Percentiles rank a stretch among this genome's conserved stretches.
These are phyloP conservation scores for Drosophila parabipectinata DNA, from an alignment of 1,140 invertebrate species.

Conservation along the genomic window DNA sequence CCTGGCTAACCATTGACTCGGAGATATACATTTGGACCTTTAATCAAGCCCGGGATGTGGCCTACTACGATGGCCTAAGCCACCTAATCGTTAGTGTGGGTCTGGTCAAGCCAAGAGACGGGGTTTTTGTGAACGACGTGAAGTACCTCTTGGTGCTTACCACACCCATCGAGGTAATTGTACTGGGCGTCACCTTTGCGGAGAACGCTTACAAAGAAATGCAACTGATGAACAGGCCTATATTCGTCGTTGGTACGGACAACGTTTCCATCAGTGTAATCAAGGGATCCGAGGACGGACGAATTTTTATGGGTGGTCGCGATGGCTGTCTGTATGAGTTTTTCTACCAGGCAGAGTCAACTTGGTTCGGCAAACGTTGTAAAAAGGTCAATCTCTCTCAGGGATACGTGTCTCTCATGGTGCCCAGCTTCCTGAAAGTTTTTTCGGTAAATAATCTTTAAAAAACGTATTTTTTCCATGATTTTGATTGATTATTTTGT, in stretches of 20 bases:
- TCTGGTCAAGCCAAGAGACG: conserved; percentile 92
- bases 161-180: conserved; percentile 96
- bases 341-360: conserved; percentile 94
- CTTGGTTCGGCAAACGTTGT: conserved; percentile 98
- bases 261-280: conserved; percentile 94
- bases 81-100: conserved; percentile 96
- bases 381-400: conserved; percentile 97
- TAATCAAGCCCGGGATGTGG: conserved; percentile 94
- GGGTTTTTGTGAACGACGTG: conserved; percentile 95
- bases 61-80: conserved; percentile 96
- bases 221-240: conserved; percentile 96
- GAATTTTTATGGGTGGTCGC: conserved; percentile 97
- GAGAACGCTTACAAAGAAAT: conserved; percentile 88
- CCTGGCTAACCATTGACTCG: conserved; percentile 98
- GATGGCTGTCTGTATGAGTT: conserved; percentile 98
- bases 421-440: conserved; percentile 95
- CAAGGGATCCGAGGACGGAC: conserved; percentile 91
- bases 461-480: neutral
- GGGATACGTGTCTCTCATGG: conserved; percentile 92
- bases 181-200: conserved; percentile 86
- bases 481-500: conserved; percentile 85
- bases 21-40: conserved; percentile 98
- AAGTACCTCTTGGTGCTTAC: conserved; percentile 95
- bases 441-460: conserved; percentile 60
- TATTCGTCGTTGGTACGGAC: conserved; percentile 96